Conservation (phyloP, 1,140 invertebrate species). For the Dicyema japonicum region DNA sequence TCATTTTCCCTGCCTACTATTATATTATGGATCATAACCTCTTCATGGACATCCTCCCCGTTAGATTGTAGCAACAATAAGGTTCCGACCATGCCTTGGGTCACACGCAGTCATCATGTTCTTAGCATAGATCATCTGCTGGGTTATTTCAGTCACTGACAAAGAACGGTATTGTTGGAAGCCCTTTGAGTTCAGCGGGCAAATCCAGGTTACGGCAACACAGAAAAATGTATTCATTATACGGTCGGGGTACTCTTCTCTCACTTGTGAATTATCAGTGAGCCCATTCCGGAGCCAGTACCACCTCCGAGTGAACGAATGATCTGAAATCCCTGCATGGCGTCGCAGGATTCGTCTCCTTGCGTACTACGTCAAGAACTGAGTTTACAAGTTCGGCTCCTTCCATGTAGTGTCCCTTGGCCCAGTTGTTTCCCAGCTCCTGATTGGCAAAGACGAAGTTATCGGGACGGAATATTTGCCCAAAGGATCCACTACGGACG, state of each 20-base stretch:
- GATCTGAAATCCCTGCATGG: slow-evolving; percentile 21
- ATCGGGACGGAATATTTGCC: slow-evolving; percentile 49
- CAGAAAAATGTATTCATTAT: slow-evolving; percentile 59
- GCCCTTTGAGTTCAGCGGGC: slow-evolving; percentile 29
- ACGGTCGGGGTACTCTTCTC: slow-evolving; percentile 34
- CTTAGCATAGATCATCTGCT: slow-evolving; percentile 35
- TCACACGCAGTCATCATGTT: slow-evolving; percentile 42
- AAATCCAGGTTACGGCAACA: slow-evolving; percentile 32
- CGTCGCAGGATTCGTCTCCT: slow-evolving; percentile 37
- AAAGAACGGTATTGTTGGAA: slow-evolving; percentile 24
- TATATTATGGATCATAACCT: no score
- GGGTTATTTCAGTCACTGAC: slow-evolving; percentile 25
- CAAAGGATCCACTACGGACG: slow-evolving; percentile 47
- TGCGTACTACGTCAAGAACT: slow-evolving; percentile 41
- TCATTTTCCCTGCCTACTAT: no score
- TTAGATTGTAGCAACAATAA: slow-evolving; percentile 56
- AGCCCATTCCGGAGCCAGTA: slow-evolving; percentile 9
- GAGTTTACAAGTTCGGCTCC: slow-evolving; percentile 52
- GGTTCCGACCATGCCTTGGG: slow-evolving; percentile 29
- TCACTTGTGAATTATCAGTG: slow-evolving; percentile 12
- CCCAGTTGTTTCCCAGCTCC: slow-evolving; percentile 51
- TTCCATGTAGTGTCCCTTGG: slow-evolving; percentile 68
- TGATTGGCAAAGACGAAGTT: slow-evolving; percentile 46
- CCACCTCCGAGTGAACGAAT: slow-evolving; percentile 23
- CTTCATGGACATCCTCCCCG: slow-evolving; percentile 29